A percentile compares a stretch with the other conserved stretches of the same genome.
These are phyloP conservation scores for Holocentrus rufus DNA, from an alignment of 2,797 vertebrate species.

Conservation along the genomic window DNA sequence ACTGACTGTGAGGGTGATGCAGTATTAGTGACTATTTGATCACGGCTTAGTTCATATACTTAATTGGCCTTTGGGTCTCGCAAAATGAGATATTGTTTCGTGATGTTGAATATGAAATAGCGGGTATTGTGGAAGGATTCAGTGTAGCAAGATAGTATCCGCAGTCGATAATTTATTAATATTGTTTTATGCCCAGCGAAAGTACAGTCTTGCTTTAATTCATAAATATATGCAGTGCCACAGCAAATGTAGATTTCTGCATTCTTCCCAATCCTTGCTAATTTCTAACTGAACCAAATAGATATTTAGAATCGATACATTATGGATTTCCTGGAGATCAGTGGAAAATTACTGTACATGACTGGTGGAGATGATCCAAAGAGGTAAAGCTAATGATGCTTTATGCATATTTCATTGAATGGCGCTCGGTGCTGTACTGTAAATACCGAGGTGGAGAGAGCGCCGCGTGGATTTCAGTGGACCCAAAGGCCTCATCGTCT, in stretches of 20 bases:
- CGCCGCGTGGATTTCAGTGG: conserved; percentile 50
- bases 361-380: conserved; percentile 47
- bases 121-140: conserved; percentile 52
- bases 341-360: conserved; percentile 43
- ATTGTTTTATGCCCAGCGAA: conserved; percentile 52
- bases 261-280: conserved; percentile 15
- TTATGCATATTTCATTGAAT: conserved; percentile 73
- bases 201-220: conserved; percentile 41
- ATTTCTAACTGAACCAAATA: conserved; percentile 36
- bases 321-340: conserved; percentile 37
- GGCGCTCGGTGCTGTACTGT: conserved; percentile 45
- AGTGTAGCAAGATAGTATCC: conserved; percentile 51
- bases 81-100: conserved; percentile 29
- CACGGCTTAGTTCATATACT: conserved; percentile 35
- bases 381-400: conserved; percentile 52
- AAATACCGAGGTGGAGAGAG: conserved; percentile 64
- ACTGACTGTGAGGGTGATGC: conserved; percentile 5
- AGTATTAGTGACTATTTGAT: conserved; percentile 23
- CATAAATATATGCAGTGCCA: conserved; percentile 48
- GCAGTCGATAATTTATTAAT: conserved; percentile 71
- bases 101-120: conserved; percentile 45
- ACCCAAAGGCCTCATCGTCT: conserved; percentile 53
- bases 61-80: conserved; percentile 37
- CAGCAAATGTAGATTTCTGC: conserved; percentile 29
- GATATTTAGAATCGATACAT: conserved; percentile 47